Evolutionary conservation across 2,797 vertebrate genomes (phyloP).

Genomic region (Aulostomus chinensis): DNA sequence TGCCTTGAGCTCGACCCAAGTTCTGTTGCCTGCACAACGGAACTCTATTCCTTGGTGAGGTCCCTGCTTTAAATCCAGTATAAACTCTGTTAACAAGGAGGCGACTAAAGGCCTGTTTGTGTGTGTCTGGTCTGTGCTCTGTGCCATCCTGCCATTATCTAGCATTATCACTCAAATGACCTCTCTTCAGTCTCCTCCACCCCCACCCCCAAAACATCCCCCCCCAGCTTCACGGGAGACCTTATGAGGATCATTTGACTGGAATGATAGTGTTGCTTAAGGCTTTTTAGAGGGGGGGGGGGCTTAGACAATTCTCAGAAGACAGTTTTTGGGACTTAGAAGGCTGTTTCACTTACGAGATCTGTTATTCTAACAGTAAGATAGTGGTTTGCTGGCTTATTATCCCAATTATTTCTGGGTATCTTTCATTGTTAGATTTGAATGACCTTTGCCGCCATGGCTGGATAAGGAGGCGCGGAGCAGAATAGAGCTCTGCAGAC

Average conservation of each 20-base stretch:
- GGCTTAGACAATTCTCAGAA: slow-evolving; percentile 40
- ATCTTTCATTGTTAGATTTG: not conserved
- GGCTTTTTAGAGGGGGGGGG: slow-evolving; percentile 39
- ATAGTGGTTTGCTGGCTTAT: slow-evolving; percentile 7
- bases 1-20: too few species aligned
- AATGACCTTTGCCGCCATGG: not conserved
- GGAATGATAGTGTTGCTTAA: slow-evolving; percentile 56
- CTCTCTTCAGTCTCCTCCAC: slow-evolving; percentile 23
- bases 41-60: slow-evolving; percentile 19
- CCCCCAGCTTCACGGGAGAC: slow-evolving; percentile 51
- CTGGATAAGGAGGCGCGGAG: not conserved
- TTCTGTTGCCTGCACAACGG: slow-evolving; percentile 10
- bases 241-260: slow-evolving; percentile 78
- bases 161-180: slow-evolving; percentile 36
- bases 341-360: slow-evolving; percentile 25
- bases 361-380: slow-evolving; percentile 35
- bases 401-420: not conserved
- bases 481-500: too few species aligned
- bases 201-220: slow-evolving; percentile 11
- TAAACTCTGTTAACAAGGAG: slow-evolving; percentile 46
- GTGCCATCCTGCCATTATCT: slow-evolving; percentile 24
- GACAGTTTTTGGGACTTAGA: slow-evolving; percentile 33
- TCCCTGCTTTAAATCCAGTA: slow-evolving; percentile 13
- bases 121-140: slow-evolving; percentile 4
- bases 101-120: not conserved